Base-by-base conservation (phyloP, 2,113 vertebrate genomes). In the Xiphorhynchus elegans region DNA sequence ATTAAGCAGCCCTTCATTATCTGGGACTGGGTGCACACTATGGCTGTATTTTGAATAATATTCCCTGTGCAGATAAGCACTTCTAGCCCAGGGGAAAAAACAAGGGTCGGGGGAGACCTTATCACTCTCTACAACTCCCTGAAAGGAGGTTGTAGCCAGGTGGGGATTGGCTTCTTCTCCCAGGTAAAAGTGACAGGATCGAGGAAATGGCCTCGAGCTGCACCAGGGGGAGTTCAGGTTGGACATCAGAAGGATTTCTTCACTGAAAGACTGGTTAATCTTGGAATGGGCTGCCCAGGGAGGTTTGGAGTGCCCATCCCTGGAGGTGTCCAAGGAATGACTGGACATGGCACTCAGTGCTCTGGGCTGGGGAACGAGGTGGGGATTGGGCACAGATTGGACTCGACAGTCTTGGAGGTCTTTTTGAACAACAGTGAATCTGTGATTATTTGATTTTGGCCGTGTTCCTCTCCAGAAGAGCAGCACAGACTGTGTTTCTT, bases 361-460 rank as follows among this genome's bases (percentile, higher is more conserved):
- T 74, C 37, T 74, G 44, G 33, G 39, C 64, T 53, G 74, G 39
- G 17, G 18, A 39, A 60, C 46, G 39, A 31, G 62, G n/a, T 46
- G 46, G 7, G 4, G 0, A 60, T 7, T 0, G 3, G 19, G 8
- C 53, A 62, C 29, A 47, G 24, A 29, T 29, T 0, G 13, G 23
- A 3, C 40, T 47, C 1, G 0, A 0, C 29, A 33, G 2, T 0
- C n/a, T 40, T 2, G 37, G 3, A 67, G 46, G n/a, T 19, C 17
- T 75, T 62, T 75, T 35, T n/a, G 55, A 69, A 2, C n/a, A 40
- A 31, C 9, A 7, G 31, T 0, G 40, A 31, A 5, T 1, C 24
- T 35, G 70, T 35, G 70, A 23, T 6, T 2, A 16, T 55, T 70
- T 35, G n/a, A 26, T 62, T 35, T 42, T n/a, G 44, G 44, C 49